phyloP scores from a whole-genome alignment of 2,797 vertebrate genomes.

The Neosalanx taihuensis region DNA sequence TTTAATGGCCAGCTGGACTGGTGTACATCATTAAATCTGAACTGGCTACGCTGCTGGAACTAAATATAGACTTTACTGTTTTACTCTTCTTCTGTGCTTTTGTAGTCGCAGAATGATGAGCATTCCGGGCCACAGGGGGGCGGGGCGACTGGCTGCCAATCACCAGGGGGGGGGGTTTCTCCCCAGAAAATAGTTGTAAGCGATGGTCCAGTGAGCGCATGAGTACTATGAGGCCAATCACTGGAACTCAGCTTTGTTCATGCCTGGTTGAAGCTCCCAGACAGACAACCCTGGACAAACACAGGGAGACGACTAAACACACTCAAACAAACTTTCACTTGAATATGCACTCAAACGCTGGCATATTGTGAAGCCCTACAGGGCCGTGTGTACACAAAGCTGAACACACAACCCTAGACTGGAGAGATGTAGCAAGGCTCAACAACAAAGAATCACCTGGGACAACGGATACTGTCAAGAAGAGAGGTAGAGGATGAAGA shows the following conservation, averaged over 20 bases:
- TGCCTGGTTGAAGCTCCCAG: neutral
- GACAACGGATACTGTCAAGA: neutral
- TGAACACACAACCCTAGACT: slow-evolving; percentile 24
- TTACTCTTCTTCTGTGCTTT: no score
- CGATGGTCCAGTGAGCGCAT: neutral
- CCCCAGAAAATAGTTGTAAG: neutral
- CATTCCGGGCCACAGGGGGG: no score
- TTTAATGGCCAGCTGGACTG: slow-evolving; percentile 12
- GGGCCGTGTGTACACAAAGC: slow-evolving; percentile 22
- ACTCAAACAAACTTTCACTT: slow-evolving; percentile 26
- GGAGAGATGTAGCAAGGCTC: slow-evolving; percentile 18
- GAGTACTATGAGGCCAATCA: neutral
- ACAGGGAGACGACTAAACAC: neutral
- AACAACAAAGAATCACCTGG: slow-evolving; percentile 11
- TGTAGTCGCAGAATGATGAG: no score
- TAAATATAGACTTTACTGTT: no score
- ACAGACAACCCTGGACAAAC: neutral
- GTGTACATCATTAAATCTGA: neutral
- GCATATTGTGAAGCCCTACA: slow-evolving; percentile 15
- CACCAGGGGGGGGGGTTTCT: no score
- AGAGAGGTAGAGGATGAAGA: no score
- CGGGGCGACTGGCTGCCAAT: no score
- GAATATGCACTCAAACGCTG: slow-evolving; percentile 12
- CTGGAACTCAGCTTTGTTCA: no score
- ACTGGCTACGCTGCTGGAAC: no score